phyloP scores from a whole-genome alignment of 1,140 invertebrate genomes.

The Macrobrachium rosenbergii region DNA sequence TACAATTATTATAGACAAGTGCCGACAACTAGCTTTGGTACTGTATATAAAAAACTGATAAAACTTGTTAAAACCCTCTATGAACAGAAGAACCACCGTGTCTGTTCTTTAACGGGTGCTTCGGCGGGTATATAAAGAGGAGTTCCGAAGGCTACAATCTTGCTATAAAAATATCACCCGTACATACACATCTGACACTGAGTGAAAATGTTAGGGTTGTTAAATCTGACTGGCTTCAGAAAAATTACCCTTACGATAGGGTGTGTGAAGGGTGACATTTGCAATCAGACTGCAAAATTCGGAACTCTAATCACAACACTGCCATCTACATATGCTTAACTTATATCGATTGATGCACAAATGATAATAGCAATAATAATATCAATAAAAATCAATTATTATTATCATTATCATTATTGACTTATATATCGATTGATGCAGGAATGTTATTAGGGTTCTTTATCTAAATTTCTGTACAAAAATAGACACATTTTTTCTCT shows the following conservation, averaged over 20 bases:
- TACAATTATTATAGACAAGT: slow-evolving; percentile 35
- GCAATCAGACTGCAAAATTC: slow-evolving; percentile 50
- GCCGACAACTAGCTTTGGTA: slow-evolving; percentile 45
- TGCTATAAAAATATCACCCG: slow-evolving; percentile 37
- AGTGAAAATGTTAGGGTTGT: slow-evolving; percentile 3
- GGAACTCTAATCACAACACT: slow-evolving; percentile 62
- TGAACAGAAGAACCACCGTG: slow-evolving; percentile 53
- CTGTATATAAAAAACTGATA: slow-evolving; percentile 50
- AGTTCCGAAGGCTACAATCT: slow-evolving; percentile 43
- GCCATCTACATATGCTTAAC: slow-evolving; percentile 65
- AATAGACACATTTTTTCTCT: slow-evolving; percentile 65
- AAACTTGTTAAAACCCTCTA: slow-evolving; percentile 59
- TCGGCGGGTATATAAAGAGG: slow-evolving; percentile 46
- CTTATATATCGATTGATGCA: slow-evolving; percentile 58
- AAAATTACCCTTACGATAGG: slow-evolving; percentile 40
- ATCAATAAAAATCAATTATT: slow-evolving; percentile 28
- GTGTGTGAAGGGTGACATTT: slow-evolving; percentile 28
- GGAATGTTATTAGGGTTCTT: slow-evolving; percentile 66
- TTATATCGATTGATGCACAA: slow-evolving; percentile 58
- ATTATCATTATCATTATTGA: slow-evolving; percentile 49
- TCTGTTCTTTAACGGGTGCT: slow-evolving; percentile 53
- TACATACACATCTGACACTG: slow-evolving; percentile 40
- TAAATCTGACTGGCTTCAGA: slow-evolving; percentile 27
- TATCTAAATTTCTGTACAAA: slow-evolving; percentile 67
- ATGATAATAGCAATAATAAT: slow-evolving; percentile 52